phyloP scores from a whole-genome alignment of 2,888 invertebrate genomes.

The Lucinisca nassula region DNA sequence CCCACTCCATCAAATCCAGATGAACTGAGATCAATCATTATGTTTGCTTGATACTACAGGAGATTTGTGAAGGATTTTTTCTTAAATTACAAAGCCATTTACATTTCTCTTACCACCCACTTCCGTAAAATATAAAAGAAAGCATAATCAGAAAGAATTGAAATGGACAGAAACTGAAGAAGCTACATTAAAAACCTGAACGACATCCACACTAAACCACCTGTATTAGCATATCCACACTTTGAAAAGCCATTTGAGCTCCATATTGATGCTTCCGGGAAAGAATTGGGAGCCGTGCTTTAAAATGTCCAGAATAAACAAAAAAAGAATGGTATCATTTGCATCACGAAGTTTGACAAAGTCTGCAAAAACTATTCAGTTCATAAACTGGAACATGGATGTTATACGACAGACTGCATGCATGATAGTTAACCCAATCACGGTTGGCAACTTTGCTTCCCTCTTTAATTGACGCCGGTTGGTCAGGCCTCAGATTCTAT shows the following conservation, averaged over 20 bases:
- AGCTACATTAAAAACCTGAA: constrained; percentile 38
- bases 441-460: too few relatives aligned
- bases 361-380: constrained; percentile 59
- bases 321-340: constrained; percentile 42
- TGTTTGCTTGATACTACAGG: background rate
- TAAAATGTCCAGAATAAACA: constrained; percentile 53
- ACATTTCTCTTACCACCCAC: background rate
- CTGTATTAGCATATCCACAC: constrained; percentile 46
- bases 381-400: too few relatives aligned
- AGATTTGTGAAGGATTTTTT: background rate
- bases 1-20: background rate
- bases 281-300: constrained; percentile 57
- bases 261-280: constrained; percentile 47
- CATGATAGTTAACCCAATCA: too few relatives aligned
- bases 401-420: too few relatives aligned
- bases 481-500: too few relatives aligned
- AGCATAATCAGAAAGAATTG: background rate
- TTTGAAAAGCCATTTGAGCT: constrained; percentile 57
- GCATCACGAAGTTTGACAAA: constrained; percentile 52
- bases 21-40: background rate
- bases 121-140: background rate
- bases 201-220: constrained; percentile 14
- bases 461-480: too few relatives aligned
- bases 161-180: background rate
- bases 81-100: background rate